Conservation (phyloP, 2,888 invertebrate genomes). For the Xylota sylvarum region DNA sequence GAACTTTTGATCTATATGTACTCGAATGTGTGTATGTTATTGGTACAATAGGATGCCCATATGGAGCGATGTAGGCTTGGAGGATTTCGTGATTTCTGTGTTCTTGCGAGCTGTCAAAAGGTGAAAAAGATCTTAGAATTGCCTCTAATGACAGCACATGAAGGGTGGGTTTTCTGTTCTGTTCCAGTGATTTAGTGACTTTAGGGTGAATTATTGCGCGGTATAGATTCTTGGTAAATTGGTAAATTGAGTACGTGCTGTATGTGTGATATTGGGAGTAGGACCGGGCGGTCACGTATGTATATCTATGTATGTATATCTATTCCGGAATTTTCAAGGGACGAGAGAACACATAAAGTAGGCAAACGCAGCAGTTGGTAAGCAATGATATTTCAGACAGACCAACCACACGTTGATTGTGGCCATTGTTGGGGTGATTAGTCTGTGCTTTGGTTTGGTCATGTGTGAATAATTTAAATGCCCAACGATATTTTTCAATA, state of each 20-base stretch:
- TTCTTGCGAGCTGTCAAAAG: slow-evolving; percentile 32
- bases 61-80: background rate
- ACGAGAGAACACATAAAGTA: background rate
- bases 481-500: background rate
- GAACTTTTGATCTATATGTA: slow-evolving; percentile 26
- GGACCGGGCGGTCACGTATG: background rate
- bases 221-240: slow-evolving; percentile 37
- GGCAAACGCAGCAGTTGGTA: slow-evolving; percentile 9
- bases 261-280: background rate
- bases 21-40: background rate
- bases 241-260: slow-evolving; percentile 29
- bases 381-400: background rate
- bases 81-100: slow-evolving; percentile 28
- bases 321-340: background rate
- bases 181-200: slow-evolving; percentile 36
- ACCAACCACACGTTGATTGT: slow-evolving; percentile 21
- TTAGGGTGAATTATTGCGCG: slow-evolving; percentile 27
- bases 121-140: slow-evolving; percentile 25
- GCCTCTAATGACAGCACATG: slow-evolving; percentile 8
- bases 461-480: slow-evolving; percentile 1
- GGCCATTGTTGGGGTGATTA: slow-evolving; percentile 26
- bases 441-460: background rate
- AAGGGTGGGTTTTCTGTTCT: background rate
- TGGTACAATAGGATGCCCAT: background rate
- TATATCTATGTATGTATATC: no score